Base-by-base conservation (phyloP, 2,113 vertebrate genomes). In the Elgaria multicarinata region DNA sequence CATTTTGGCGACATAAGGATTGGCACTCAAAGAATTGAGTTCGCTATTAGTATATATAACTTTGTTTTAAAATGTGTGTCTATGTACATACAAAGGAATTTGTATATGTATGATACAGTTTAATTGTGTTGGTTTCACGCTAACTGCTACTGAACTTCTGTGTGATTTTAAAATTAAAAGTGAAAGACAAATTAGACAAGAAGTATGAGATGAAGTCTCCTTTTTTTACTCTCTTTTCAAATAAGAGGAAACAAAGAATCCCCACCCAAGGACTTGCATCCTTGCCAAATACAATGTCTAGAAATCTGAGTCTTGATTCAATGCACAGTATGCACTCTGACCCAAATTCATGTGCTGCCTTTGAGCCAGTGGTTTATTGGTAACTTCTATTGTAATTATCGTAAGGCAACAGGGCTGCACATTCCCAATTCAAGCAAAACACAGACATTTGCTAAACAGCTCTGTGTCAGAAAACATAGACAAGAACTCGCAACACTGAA, bases 61-160 rank as follows among this genome's bases (percentile, higher is more conserved):
- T 58, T 86, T 46, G 58, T 62, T 88, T 92, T 83, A 2, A 42
- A 64, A 66, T 64, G 55, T 26, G 1, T 14, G 22, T 36, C 7
- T 7, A 22, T 64, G 33, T 82, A 85, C 83, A 55, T 86, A 16
- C 14, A 58, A 83, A 88, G 3, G 89, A 69, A 2, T 83, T 87
- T 2, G 0, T 0, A 28, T 4, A 78, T 44, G 50, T 36, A 83
- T 7, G 33, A 22, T 75, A 39, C 26, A 6, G 28, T 77, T 26
- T 76, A 46, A 26, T 46, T 80, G 62, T 44, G 20, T 75, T 62
- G 10, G 31, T 44, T 1, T 6, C 2, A 64, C 7, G 44, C 16
- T n/a, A 24, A 24, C 89, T 6, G 12, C 64, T 1, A 0, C 79
- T 93, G 46, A 87, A 4, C 39, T 92, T 22, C 14, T 76, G 79